Base-by-base conservation (phyloP, 1,140 invertebrate genomes). In the Drosophila asahinai region DNA sequence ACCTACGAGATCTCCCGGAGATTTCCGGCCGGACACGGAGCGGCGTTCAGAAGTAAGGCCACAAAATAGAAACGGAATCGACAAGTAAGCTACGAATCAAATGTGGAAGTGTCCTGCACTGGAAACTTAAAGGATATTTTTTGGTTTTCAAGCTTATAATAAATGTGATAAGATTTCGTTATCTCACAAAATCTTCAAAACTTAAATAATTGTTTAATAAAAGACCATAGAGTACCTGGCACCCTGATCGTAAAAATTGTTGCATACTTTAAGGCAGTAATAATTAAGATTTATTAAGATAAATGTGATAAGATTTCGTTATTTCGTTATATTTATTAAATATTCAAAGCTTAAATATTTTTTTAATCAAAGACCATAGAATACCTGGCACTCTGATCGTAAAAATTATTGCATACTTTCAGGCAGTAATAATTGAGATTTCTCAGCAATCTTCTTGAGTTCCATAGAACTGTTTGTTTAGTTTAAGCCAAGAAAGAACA, bases 61-160 rank as follows among this genome's bases (percentile, higher is more conserved):
- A 38, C 33, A 43, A 45, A 54, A 54, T 19, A 19, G 48, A 71
- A 47, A 36, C 40, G 17, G 40, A 38, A 47, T 67, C 22, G 40
- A 8, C 17, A 47, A 22, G 40, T 63, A 68, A 63, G 43, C 47
- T 70, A 19, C 47, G 19, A 38, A 45, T 43, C 45, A 52, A 55
- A 52, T 25, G 38, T 33, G 12, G 22, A 11, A 22, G 15, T 38
- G 15, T 30, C 33, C 2, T 30, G 30, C 62, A 71, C 62, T 8
- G 19, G 1, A 1, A 38, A 7, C 19, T 19, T 19, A 4, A 55
- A 55, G 6, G 17, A 19, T 8, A 38, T 0, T 9, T 1, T 36
- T 36, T 1, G 0, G 6, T 11, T 38, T 38, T 19, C 2, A 5
- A 42, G 27, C 0, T 19, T 19, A 19, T 45, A 36, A 19, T 17